Evolutionary conservation across 2,797 vertebrate species (phyloP), one percentile per base, ranked within the genome.

Genomic region (Acrossocheilus wenchowensis): DNA sequence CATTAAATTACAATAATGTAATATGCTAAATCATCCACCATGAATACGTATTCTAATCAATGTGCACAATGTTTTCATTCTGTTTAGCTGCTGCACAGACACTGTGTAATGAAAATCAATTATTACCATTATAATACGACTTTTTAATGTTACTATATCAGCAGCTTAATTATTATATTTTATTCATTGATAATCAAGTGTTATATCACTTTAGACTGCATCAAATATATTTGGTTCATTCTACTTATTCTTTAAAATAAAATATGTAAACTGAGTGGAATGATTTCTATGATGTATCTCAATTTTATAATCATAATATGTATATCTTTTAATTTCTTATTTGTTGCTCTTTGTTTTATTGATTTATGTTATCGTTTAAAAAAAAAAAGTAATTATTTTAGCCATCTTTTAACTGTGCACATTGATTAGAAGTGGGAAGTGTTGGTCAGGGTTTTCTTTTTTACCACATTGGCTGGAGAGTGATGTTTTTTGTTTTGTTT

Each of bases 231-330:
- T 88, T 91, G 88, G 78, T 77, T 62, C 52, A 89, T 92, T 92
- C 89, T 84, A 87, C 77, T 86, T 90, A 66, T 86, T 85, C 90
- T 82, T 86, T 86, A 88, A 91, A 85, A 81, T 26, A 89, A 86
- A 1, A 89, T 87, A 89, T 86, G 79, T 85, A 93, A 92, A 82
- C 90, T 88, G 92, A 88, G 87, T 91, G 92, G 90, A 94, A 87
- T 91, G 92, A 90, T 93, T 93, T 95, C 92, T 93, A 86, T 86
- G 92, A 90, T 91, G 91, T 94, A 87, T 92, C 89, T 88, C 90
- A 91, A 91, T 93, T 92, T 92, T 93, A 91, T 94, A 92, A 93
- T 93, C 91, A 52, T 87, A 91, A 52, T 87, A 91, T 93, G 93
- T 69, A 43, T 43, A 43, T 43, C 93, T 92, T 90, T 92, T 93